Base-by-base conservation (phyloP, 2,113 vertebrate species). In the Coptodon rendalli region DNA sequence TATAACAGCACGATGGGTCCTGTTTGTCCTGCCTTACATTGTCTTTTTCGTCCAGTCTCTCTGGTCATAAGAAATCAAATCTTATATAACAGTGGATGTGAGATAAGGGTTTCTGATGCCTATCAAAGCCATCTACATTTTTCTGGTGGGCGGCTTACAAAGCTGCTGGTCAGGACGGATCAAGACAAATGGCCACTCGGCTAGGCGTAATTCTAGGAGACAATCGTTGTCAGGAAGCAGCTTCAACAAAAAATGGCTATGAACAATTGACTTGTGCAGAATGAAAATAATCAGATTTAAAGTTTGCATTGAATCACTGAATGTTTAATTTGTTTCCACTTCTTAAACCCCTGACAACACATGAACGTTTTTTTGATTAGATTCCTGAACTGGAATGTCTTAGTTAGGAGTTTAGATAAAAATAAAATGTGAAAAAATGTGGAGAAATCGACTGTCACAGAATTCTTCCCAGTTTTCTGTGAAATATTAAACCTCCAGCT, bases 91-190 rank as follows among this genome's bases (percentile, higher is more conserved):
- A 27, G 22, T 53, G 19, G 82, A 81, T 63, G 84, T 92, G 80
- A 90, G 83, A 90, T 89, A 88, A 91, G 87, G 52, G 17, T 80
- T 86, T 89, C 56, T 86, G 81, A 85, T 85, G 81, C 61, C 89
- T 84, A 87, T 93, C 92, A 89, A 19, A 48, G 79, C 36, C 50
- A 82, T 94, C 86, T 80, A 34, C 56, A 87, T 90, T 89, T 80
- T 84, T 86, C 71, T 76, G 19, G 71, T 56, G 83, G 86, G 68
- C 80, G 5, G 86, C 63, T 40, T 76, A 57, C 45, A 81, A 88
- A 88, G 17, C 53, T 40, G 12, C 24, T 73, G 83, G 63, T 16
- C 43, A 54, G 53, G 57, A 88, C 50, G 17, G 54, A 84, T 88
- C 34, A 81, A 27, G 84, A 87, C 78, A 81, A 86, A 84, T 59